A percentile compares a stretch with the other conserved stretches of the same genome.
These are phyloP conservation scores for Metridium senile DNA, from an alignment of 92 coral and sea anemone genomes.

Conservation along the genomic window DNA sequence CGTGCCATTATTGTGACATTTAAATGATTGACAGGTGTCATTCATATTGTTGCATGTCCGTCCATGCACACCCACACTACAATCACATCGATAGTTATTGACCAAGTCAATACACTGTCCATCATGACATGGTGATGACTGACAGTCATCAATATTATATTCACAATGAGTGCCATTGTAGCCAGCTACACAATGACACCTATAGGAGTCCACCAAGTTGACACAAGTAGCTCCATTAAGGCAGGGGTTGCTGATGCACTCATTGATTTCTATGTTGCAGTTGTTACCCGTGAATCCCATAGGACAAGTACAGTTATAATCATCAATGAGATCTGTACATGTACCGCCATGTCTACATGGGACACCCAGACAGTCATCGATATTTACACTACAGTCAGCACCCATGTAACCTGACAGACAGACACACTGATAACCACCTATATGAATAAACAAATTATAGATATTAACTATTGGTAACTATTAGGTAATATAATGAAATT, in stretches of 20 bases:
- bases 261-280: conserved; percentile 59
- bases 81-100: conserved; percentile 65
- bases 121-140: conserved; percentile 63
- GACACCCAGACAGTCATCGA: conserved; percentile 66
- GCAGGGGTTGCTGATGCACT: conserved; percentile 69
- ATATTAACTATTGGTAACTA: too few species aligned
- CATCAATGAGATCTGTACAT: conserved; percentile 69
- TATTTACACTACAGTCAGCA: conserved; percentile 62
- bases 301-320: conserved; percentile 72
- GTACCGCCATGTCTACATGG: conserved; percentile 77
- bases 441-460: conserved; percentile 8
- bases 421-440: conserved; percentile 63
- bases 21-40: conserved; percentile 54
- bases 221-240: conserved; percentile 71
- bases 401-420: conserved; percentile 78
- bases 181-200: conserved; percentile 66
- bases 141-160: conserved; percentile 61
- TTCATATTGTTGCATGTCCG: conserved; percentile 64
- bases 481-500: too few species aligned
- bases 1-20: conserved; percentile 68
- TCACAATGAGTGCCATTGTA: conserved; percentile 58
- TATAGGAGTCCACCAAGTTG: conserved; percentile 47
- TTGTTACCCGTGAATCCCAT: conserved; percentile 70
- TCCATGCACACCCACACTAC: conserved; percentile 47
- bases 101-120: conserved; percentile 67